A percentile compares a stretch with the other conserved stretches of the same genome.
phyloP scores from a whole-genome alignment of 2,888 invertebrate genomes.

The Odontocerum albicorne region DNA sequence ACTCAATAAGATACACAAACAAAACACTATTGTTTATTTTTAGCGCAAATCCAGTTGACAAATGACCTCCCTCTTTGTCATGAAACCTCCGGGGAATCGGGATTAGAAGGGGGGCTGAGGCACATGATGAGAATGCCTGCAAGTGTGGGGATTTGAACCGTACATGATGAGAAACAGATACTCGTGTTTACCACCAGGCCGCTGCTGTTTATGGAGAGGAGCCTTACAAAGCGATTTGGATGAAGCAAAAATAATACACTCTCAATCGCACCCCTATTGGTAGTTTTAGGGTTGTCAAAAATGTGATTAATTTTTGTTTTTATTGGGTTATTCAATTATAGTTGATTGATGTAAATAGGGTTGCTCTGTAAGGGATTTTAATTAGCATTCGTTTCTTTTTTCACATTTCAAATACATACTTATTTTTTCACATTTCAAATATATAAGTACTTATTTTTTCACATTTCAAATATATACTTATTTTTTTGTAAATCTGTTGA shows the following conservation, averaged over 20 bases:
- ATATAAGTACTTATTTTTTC: too few species aligned
- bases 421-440: too few species aligned
- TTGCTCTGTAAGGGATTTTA: too few species aligned
- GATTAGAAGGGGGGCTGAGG: neutral
- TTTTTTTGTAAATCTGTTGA: too few species aligned
- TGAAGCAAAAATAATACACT: conserved; percentile 25
- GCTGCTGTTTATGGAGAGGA: conserved; percentile 30
- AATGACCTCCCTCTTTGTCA: conserved; percentile 1
- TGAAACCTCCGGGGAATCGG: neutral
- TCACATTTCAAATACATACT: too few species aligned
- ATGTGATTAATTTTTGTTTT: too few species aligned
- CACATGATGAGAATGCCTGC: neutral
- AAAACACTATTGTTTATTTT: too few species aligned
- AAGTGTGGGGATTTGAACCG: neutral
- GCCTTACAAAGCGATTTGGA: conserved; percentile 28
- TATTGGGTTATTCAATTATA: too few species aligned
- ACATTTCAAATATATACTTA: too few species aligned
- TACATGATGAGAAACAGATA: conserved; percentile 32
- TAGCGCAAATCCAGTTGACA: conserved; percentile 5
- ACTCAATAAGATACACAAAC: too few species aligned
- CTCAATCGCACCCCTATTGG: neutral
- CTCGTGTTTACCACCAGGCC: conserved; percentile 13
- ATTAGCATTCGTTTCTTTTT: too few species aligned
- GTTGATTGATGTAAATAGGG: too few species aligned
- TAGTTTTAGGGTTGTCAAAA: neutral